Base-by-base conservation (phyloP, 2,113 vertebrate species). In the Parus major region DNA sequence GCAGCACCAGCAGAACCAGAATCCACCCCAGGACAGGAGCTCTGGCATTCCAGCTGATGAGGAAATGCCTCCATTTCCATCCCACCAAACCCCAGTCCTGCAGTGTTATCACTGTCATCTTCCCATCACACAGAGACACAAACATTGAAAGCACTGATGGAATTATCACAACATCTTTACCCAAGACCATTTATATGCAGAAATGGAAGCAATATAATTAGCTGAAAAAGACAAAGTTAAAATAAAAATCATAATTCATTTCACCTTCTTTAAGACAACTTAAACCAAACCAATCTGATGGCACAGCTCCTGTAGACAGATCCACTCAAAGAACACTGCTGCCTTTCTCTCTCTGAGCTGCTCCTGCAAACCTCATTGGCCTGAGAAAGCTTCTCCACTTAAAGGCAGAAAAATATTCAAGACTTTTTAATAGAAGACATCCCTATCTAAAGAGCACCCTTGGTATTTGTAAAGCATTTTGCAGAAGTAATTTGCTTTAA, bases 401-500 rank as follows among this genome's bases (percentile, higher is more conserved):
- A 84, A 75, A 55, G 77, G 65, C 19, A 89, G 61, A 91, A 89
- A 88, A 91, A 93, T 61, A 89, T 92, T 87, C 89, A 82, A 63
- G 61, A 35, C 81, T 79, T 91, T 73, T 88, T 93, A 94, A 96
- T 41, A 92, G 83, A 94, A 90, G 41, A 78, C 81, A 78, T 84
- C 56, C 72, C 88, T 90, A 83, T 71, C 86, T 91, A 52, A 97
- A 94, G 61, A 52, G 49, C 61, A 87, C 83, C 83, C 91, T 93
- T 91, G 81, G 89, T 82, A 95, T 95, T 92, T 82, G 84, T 90
- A 89, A 93, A 90, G 82, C 84, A 44, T 92, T 95, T 93, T 92
- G 88, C 77, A 76, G 61, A 95, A 92, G 84, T 72, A 87, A 96
- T 96, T 95, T 96, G 57, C 84, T 85, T 85, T 92, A 92, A 92